Base-by-base conservation (phyloP, 2,113 vertebrate species). In the Globicephala melas region DNA sequence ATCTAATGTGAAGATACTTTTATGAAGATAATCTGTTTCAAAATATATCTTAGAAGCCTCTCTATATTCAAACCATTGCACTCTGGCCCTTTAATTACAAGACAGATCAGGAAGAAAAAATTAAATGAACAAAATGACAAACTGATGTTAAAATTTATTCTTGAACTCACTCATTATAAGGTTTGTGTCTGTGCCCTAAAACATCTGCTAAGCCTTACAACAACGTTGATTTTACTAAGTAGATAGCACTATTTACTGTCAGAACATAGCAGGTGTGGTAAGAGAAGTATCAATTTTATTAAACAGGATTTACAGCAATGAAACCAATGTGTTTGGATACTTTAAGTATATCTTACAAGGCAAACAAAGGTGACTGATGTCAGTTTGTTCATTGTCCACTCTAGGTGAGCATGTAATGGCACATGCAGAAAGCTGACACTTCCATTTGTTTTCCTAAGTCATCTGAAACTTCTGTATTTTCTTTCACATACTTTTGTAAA, bases 381-480 rank as follows among this genome's bases (percentile, higher is more conserved):
- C 93, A 89, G 44, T 95, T 95, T 97, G 58, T 89, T 89, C 76
- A 70, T 50, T 91, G 96, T 89, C 83, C 77, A 71, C 76, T 50
- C 79, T 1, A 8, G 93, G 44, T 90, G 58, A 97, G 89, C 36
- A 92, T 70, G 84, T 87, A 98, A 98, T 96, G 97, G 89, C 41
- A 50, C 44, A 2, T 93, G 65, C 62, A 74, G 91, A 90, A 86
- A n/a, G 93, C 26, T 68, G 94, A 94, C 0, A 63, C 44, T 88
- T 93, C 83, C 94, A 96, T 98, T 98, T 98, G 68, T 96, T 98
- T 98, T 84, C 85, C 53, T 96, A 97, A 94, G 33, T 36, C 36
- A 96, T 11, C 58, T 71, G 53, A 95, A 97, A 84, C 97, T 86
- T 95, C 28, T 53, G 28, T 50, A 68, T 71, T 96, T 47, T 74